Evolutionary conservation across 2,888 invertebrate genomes (phyloP), one percentile per base, ranked within the genome.

Genomic region (Caenorhabditis macrosperma): DNA sequence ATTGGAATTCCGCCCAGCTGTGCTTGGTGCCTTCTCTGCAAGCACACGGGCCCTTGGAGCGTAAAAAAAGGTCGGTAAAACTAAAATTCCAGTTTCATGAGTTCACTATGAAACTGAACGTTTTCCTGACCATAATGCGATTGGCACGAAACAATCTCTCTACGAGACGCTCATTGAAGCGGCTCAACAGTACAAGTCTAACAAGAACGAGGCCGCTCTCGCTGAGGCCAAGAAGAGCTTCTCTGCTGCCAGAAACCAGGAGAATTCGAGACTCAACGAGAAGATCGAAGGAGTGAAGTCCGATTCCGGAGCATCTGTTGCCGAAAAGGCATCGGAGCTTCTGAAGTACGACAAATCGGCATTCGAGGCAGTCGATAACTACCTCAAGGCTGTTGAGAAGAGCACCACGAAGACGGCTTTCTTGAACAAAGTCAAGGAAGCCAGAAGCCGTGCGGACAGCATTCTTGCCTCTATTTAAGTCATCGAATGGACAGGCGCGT

Each of bases 131-230:
- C n/a, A n/a, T n/a, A n/a, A n/a, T n/a, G n/a, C n/a, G n/a, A n/a
- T n/a, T n/a, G n/a, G n/a, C n/a, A n/a, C 93, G 68, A 92, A 94
- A 61, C 93, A 93, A 46, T 91, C 91, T 22, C 92, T 93, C 20
- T 94, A 94, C 88, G 93, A 93, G 85, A 92, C 92, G 64, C 92
- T 93, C 78, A 93, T 94, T 84, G 93, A 93, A 77, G 93, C 93
- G 60, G 91, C 94, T 46, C 92, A 92, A 80, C 93, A 93, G 84
- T 92, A 93, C 78, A 94, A 94, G 90, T 89, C 92, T 1, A 93
- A 91, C 84, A 94, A 94, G 52, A 74, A 86, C 24, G 55, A 80
- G 24, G 28, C 38, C 20, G 80, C 80, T 15, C 78, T 87, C 17
- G 41, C 79, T 72, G 72, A 64, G 1, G 82, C 79, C 10, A 84